These are phyloP conservation scores for Abrostola triplasia DNA, from an alignment of 2,888 invertebrate genomes.

Conservation along the genomic window DNA sequence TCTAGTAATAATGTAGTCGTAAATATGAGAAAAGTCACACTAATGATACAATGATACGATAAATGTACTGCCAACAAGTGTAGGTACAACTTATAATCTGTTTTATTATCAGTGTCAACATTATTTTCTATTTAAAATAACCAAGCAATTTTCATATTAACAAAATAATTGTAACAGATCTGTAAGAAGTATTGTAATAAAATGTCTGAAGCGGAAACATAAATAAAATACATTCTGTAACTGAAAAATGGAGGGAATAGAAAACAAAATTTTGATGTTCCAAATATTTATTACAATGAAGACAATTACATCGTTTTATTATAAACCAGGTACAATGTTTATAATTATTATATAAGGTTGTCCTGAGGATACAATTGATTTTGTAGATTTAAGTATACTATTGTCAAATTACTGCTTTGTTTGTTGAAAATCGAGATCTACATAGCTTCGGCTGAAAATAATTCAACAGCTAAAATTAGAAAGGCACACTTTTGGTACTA, in stretches of 20 bases:
- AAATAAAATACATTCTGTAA: constrained; percentile 15
- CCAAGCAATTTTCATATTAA: constrained; percentile 8
- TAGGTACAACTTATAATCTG: constrained; percentile 19
- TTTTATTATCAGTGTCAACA: constrained; percentile 5
- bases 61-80: constrained; percentile 46
- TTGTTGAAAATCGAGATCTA: constrained; percentile 48
- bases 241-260: constrained; percentile 34
- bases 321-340: constrained; percentile 87
- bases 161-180: constrained; percentile 10
- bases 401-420: constrained; percentile 33
- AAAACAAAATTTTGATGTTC: constrained; percentile 70
- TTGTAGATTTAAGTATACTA: constrained; percentile 45
- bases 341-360: constrained; percentile 69
- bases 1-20: constrained; percentile 38
- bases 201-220: constrained; percentile 17
- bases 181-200: constrained; percentile 15
- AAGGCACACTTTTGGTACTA: too few relatives aligned
- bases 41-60: constrained; percentile 25
- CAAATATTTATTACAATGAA: constrained; percentile 87
- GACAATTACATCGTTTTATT: constrained; percentile 83
- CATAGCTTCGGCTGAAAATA: neutral
- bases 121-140: constrained; percentile 27
- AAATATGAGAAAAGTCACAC: constrained; percentile 39
- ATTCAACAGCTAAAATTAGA: too few relatives aligned
- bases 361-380: constrained; percentile 62